Percentiles rank a stretch among this genome's conserved stretches.
These are phyloP conservation scores for Pogonomyrmex californicus DNA, from an alignment of 1,140 invertebrate genomes.

Conservation along the genomic window DNA sequence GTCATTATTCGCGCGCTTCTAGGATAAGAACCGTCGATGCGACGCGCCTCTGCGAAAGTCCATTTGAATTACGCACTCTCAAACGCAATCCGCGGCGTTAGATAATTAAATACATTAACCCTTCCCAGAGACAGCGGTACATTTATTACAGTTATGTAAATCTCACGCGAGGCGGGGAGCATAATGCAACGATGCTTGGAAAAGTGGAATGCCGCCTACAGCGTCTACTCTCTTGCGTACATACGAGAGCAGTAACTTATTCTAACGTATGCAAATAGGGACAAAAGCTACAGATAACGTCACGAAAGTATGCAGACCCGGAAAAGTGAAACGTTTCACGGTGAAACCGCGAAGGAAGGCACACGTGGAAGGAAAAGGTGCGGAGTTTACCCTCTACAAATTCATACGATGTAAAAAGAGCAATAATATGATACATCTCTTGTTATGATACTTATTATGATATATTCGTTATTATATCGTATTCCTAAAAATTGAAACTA, in stretches of 20 bases:
- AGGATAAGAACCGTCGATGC: not conserved
- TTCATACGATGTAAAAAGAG: not conserved
- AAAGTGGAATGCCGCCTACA: slow-evolving; percentile 56
- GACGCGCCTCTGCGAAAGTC: not conserved
- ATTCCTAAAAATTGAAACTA: not conserved
- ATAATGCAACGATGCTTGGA: slow-evolving; percentile 55
- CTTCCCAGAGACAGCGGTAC: slow-evolving; percentile 19
- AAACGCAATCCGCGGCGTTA: slow-evolving; percentile 32
- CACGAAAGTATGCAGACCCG: slow-evolving; percentile 50
- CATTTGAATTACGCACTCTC: slow-evolving; percentile 18
- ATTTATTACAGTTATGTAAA: slow-evolving; percentile 54
- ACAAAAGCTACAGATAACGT: slow-evolving; percentile 50
- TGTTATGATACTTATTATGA: slow-evolving; percentile 1
- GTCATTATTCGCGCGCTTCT: not conserved
- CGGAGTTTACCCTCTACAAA: not conserved
- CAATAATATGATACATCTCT: slow-evolving; percentile 5
- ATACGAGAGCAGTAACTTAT: slow-evolving; percentile 47
- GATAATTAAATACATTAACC: slow-evolving; percentile 37
- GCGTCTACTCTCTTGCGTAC: slow-evolving; percentile 36
- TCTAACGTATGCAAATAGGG: slow-evolving; percentile 54
- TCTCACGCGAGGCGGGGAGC: slow-evolving; percentile 41
- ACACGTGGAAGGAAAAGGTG: not conserved
- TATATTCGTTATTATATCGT: slow-evolving; percentile 12
- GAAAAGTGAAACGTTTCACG: slow-evolving; percentile 49
- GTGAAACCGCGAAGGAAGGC: slow-evolving; percentile 19